Base-by-base conservation (phyloP, 2,888 invertebrate species). In the Sycophila texana region DNA sequence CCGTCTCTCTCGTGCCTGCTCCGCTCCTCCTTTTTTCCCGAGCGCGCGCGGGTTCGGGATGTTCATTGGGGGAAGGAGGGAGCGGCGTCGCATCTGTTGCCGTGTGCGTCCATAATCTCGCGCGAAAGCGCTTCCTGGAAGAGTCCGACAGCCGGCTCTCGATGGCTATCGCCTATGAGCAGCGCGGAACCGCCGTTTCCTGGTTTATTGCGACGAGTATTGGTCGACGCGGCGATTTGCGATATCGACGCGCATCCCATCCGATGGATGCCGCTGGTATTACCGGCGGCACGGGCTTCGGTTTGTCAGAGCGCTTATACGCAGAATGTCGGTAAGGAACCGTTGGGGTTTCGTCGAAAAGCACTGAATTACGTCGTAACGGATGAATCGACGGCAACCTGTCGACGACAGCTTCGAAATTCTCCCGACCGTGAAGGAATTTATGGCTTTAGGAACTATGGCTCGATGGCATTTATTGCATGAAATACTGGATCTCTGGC, bases 51-150 rank as follows among this genome's bases (percentile, higher is more conserved):
- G 39, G 39, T 39, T 39, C 39, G 39, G 39, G 39, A 39, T 39
- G 39, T 39, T 39, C 39, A 10, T 39, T 39, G 39, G 7, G 30
- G 39, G n/a, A 53, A 53, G 53, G 53, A 53, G 30, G 30, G 26
- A 61, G 61, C 20, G 39, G 13, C 14, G 57, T 14, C 49, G 60
- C 72, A 72, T 63, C 63, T 60, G 63, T 65, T 63, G n/a, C 49
- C 72, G 18, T 10, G 13, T 30, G 20, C 61, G 47, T 26, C 66
- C 66, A 20, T 68, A 60, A 74, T 74, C 73, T 73, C 39, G 57
- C 47, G 55, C 73, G 26, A 55, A 73, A 73, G 14, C 39, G 63
- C 63, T 73, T 73, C 55, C 73, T 49, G 73, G 73, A 65, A 73
- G 39, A n/a, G 7, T 3, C 26, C 26, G 20, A 22, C n/a, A 16